Evolutionary conservation across 2,888 invertebrate species (phyloP).

Genomic region (Polydrusus pterygomalis): DNA sequence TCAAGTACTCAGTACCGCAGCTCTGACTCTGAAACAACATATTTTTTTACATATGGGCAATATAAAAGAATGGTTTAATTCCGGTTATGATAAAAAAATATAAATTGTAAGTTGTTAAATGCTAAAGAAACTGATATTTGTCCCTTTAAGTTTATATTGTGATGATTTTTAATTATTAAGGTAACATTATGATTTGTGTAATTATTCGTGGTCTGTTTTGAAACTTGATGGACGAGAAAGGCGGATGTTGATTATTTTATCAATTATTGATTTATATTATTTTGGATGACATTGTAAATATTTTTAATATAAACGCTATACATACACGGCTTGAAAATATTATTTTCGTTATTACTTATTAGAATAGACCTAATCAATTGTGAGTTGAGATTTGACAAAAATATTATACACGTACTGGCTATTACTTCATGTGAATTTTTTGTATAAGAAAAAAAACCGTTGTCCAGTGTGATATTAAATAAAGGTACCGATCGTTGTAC

Average conservation of each 20-base stretch:
- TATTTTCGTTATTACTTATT: constrained; percentile 44
- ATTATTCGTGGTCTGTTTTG: constrained; percentile 23
- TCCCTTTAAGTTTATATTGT: constrained; percentile 43
- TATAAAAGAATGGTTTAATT: too few relatives aligned
- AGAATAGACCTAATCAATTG: not conserved
- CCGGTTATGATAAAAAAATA: not conserved
- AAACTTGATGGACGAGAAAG: constrained; percentile 18
- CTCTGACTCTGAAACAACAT: too few relatives aligned
- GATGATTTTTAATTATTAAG: constrained; percentile 53
- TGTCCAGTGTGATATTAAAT: not conserved
- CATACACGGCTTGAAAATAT: constrained; percentile 36
- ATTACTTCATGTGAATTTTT: not conserved
- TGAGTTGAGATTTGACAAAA: not conserved
- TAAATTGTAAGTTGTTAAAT: constrained; percentile 1
- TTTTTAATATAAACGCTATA: constrained; percentile 53
- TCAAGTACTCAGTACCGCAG: too few relatives aligned
- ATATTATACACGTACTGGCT: too few relatives aligned
- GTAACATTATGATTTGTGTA: constrained; percentile 42
- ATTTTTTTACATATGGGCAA: too few relatives aligned
- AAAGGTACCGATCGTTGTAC: not conserved
- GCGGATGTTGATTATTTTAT: constrained; percentile 41
- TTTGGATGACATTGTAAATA: constrained; percentile 52
- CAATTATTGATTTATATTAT: constrained; percentile 40
- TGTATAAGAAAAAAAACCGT: not conserved
- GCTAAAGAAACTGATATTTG: constrained; percentile 20